A percentile compares a stretch with the other conserved stretches of the same genome.
Conservation (phyloP, 2,113 vertebrate species). For the Chaetodon trifascialis region DNA sequence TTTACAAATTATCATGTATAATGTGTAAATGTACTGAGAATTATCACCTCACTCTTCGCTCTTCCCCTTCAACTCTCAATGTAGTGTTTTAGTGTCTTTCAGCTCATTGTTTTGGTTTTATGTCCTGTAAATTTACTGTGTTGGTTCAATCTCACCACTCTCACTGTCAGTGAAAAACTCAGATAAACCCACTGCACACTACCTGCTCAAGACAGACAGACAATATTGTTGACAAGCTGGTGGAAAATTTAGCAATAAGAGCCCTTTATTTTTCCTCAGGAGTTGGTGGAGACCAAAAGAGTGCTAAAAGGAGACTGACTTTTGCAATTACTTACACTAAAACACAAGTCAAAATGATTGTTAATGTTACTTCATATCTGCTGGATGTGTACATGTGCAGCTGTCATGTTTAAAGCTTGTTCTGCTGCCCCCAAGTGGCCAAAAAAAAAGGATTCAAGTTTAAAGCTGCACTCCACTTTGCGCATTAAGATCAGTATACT, state of each 20-base stretch:
- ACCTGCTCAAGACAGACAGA: neutral
- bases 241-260: neutral
- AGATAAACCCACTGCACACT: neutral
- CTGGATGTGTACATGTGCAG: too few relatives aligned
- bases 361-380: too few relatives aligned
- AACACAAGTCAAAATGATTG: too few relatives aligned
- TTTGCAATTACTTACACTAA: neutral
- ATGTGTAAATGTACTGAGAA: constrained; percentile 27
- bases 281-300: neutral
- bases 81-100: neutral
- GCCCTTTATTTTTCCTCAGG: neutral
- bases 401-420: too few relatives aligned
- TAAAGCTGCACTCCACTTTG: too few relatives aligned
- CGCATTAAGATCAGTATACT: too few relatives aligned
- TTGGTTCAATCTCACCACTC: neutral
- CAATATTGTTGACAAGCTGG: too few relatives aligned
- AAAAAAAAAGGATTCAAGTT: too few relatives aligned
- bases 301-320: neutral
- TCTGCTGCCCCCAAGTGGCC: too few relatives aligned
- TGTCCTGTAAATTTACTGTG: neutral
- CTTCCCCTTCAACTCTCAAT: neutral
- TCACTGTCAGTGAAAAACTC: neutral
- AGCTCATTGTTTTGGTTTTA: neutral
- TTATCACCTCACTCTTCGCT: neutral
- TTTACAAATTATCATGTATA: neutral